Conservation (phyloP, 2,888 invertebrate species). For the Psococerastis gibbosa region DNA sequence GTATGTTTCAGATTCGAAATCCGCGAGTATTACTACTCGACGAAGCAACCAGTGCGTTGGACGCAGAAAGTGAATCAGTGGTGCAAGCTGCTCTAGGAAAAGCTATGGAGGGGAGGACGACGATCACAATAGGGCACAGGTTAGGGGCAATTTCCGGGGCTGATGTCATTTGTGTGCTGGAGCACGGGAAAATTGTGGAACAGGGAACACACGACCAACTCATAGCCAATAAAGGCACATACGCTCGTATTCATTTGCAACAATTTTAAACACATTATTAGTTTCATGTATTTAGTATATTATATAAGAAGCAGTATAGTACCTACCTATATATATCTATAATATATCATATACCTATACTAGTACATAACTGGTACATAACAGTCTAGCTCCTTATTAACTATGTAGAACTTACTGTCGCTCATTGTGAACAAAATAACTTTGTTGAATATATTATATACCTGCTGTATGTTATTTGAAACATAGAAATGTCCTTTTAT, state of each 20-base stretch:
- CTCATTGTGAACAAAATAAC: no score
- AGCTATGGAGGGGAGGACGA: conserved; percentile 59
- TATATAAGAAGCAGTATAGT: no score
- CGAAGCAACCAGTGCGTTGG: conserved; percentile 41
- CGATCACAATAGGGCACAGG: conserved; percentile 35
- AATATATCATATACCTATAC: no score
- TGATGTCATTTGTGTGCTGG: conserved; percentile 52
- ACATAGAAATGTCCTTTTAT: no score
- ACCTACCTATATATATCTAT: no score
- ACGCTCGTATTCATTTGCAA: conserved; percentile 22
- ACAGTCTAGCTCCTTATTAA: no score
- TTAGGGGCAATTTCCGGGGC: conserved; percentile 32
- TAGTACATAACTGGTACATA: no score
- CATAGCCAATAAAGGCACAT: conserved; percentile 40
- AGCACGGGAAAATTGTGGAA: conserved; percentile 47
- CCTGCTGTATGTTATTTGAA: no score
- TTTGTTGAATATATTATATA: no score
- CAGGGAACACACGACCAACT: conserved; percentile 50
- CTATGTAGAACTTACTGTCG: no score
- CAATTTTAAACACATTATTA: no score
- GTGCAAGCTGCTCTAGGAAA: conserved; percentile 70
- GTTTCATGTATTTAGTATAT: no score
- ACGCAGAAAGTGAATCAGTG: conserved; percentile 58
- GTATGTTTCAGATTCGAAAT: conserved; percentile 21
- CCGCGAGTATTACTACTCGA: conserved; percentile 35